Percentiles rank a stretch among this genome's conserved stretches.
Conservation (phyloP, 2,797 vertebrate genomes). For the Tragopan temminckii region DNA sequence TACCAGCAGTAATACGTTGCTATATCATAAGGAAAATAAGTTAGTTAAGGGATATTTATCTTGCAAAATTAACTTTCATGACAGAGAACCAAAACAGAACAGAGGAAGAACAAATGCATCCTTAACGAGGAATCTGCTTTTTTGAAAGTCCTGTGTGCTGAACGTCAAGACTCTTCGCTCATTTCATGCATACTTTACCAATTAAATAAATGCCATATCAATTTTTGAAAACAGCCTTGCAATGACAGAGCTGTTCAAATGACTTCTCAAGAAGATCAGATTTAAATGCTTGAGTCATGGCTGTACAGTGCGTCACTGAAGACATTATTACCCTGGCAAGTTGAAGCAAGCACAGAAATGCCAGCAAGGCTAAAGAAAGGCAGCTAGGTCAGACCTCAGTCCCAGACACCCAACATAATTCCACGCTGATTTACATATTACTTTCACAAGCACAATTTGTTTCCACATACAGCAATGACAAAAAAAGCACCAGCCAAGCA, state of each 20-base stretch:
- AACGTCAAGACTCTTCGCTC: neutral
- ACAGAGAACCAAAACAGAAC: neutral
- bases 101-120: neutral
- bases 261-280: slow-evolving; percentile 12
- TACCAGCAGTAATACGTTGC: neutral
- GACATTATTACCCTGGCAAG: neutral
- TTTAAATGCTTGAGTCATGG: neutral
- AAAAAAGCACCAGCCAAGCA: neutral
- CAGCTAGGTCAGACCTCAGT: neutral
- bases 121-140: neutral
- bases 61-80: neutral
- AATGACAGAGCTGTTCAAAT: neutral
- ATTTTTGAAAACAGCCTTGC: neutral
- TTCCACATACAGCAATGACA: neutral
- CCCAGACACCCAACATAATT: neutral
- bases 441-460: neutral
- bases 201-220: neutral
- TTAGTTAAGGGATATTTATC: accelerated
- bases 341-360: neutral
- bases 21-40: neutral
- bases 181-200: neutral
- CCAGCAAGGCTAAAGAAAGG: neutral
- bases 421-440: neutral
- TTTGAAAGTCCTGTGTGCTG: neutral
- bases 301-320: neutral